Base-by-base conservation (phyloP, 2,113 vertebrate species). In the Pongo pygmaeus region DNA sequence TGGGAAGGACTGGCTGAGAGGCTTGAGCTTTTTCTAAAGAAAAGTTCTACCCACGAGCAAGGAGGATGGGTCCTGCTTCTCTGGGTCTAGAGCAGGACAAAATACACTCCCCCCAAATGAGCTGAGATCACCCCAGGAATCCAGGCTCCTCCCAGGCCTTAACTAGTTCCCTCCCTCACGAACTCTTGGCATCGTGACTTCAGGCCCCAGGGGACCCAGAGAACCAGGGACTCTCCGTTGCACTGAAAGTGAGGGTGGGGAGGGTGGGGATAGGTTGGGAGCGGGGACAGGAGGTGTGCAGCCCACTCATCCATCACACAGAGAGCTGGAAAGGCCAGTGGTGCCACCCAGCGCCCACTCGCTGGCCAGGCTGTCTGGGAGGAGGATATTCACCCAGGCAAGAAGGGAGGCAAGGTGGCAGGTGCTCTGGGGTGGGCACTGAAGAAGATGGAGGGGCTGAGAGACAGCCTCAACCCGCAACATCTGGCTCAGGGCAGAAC, bases 341-440 rank as follows among this genome's bases (percentile, higher is more conserved):
- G 20, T 32, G 48, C 70, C 46, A 14, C 12, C 8, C 4, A 8
- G 79, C 0, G 0, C 43, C 57, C 1, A 8, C 55, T 25, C 4
- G 0, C n/a, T 7, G 50, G 17, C 52, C 52, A 55, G 48, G 30
- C 48, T 32, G 3, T 84, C 81, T 88, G 84, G 17, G 22, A 46
- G 20, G 20, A 38, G 18, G n/a, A 17, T 10, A 10, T 1, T 43
- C 22, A 69, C 46, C 40, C 1, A 46, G 64, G 57, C 0, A 8
- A 40, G 81, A 61, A 8, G 8, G 57, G 52, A 5, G 8, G 16
- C 17, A 70, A n/a, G 61, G 64, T 11, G 22, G 64, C 13, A 16
- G 35, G 72, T 11, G 20, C 23, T 17, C 55, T 2, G 23, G 32
- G 52, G 11, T 27, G 10, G 25, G 18, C 20, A 0, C 64, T 38